Evolutionary conservation across 2,113 vertebrate species (phyloP).

Genomic region (Raja brachyura): DNA sequence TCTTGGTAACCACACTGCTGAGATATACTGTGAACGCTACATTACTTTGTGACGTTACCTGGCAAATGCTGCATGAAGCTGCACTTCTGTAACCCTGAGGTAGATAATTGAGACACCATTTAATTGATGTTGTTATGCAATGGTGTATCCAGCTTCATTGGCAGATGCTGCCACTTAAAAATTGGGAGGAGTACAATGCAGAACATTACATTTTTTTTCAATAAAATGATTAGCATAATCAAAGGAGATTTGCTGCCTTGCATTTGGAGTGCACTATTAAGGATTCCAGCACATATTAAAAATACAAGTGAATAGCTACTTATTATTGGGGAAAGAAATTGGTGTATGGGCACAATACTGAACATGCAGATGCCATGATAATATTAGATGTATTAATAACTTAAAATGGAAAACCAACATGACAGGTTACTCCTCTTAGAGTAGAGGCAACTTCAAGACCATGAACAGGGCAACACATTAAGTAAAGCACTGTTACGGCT

Average conservation of each 20-base stretch:
- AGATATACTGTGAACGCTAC: no score
- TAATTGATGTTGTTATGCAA: no score
- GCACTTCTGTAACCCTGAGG: no score
- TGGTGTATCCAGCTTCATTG: no score
- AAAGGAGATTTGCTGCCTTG: neutral
- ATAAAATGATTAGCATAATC: neutral
- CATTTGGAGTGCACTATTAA: neutral
- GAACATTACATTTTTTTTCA: neutral
- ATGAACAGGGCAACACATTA: neutral
- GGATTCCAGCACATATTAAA: neutral
- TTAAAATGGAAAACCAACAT: neutral
- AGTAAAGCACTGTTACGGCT: neutral
- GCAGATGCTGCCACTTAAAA: neutral
- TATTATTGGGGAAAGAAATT: neutral
- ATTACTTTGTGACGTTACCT: no score
- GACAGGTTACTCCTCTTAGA: neutral
- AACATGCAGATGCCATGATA: neutral
- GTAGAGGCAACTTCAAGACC: neutral
- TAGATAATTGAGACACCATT: no score
- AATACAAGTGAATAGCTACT: neutral
- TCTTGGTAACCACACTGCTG: no score
- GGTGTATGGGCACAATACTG: neutral
- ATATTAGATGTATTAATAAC: neutral
- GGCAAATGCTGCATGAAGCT: no score
- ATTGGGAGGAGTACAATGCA: neutral